phyloP scores from a whole-genome alignment of 2,113 vertebrate species.

The Gopherus flavomarginatus region DNA sequence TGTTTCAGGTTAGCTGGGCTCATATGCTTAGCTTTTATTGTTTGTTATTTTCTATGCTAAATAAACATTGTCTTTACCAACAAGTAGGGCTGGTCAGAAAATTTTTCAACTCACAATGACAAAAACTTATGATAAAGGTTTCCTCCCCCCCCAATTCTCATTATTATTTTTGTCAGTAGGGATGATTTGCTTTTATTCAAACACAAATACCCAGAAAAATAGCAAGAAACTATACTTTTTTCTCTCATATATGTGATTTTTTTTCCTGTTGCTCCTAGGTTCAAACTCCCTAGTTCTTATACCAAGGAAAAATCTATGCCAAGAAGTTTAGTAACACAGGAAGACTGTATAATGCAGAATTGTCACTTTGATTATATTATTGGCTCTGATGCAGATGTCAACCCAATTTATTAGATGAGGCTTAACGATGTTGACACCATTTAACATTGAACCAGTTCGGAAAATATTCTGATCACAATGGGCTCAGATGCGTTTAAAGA shows the following conservation, averaged over 20 bases:
- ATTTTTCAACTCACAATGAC: not conserved
- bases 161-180: not conserved
- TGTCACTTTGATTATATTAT: slow-evolving; percentile 52
- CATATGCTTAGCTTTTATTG: not conserved
- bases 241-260: not conserved
- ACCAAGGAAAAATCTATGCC: slow-evolving; percentile 46
- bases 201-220: not conserved
- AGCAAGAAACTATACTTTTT: not conserved
- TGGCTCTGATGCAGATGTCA: not conserved
- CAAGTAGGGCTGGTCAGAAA: not conserved
- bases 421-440: slow-evolving; percentile 11
- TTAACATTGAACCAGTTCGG: not conserved
- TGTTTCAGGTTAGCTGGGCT: not conserved
- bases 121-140: not conserved
- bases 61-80: not conserved
- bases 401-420: not conserved
- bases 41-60: not conserved
- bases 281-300: too few relatives aligned
- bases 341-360: not conserved
- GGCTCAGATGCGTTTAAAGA: not conserved
- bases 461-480: not conserved
- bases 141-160: not conserved
- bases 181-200: not conserved
- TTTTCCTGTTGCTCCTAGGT: not conserved
- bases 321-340: slow-evolving; percentile 17